Conservation (phyloP, 2,113 vertebrate species). For the Leucosticte australis region DNA sequence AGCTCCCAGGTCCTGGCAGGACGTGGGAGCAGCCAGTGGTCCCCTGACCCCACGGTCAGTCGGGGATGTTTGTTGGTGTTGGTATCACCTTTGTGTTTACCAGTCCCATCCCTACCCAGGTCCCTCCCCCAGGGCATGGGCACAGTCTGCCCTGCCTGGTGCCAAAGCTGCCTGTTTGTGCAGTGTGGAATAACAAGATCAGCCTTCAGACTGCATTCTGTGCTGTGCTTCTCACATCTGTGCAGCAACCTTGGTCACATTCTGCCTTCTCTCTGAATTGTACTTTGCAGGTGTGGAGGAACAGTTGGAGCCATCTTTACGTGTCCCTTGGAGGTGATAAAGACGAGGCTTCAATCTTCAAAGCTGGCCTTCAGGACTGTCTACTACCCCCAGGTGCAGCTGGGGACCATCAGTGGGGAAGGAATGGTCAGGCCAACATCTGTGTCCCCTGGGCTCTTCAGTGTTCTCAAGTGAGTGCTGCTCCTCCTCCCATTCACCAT, state of each 20-base stretch:
- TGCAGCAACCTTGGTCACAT: not conserved
- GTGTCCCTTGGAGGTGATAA: slow-evolving; percentile 93
- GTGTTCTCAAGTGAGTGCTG: slow-evolving; percentile 87
- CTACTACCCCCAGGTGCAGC: slow-evolving; percentile 89
- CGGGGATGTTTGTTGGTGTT: not conserved
- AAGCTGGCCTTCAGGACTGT: slow-evolving; percentile 86
- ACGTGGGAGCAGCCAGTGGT: not conserved
- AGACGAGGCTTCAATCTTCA: slow-evolving; percentile 92
- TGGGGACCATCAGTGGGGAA: slow-evolving; percentile 87
- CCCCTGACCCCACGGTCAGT: not conserved
- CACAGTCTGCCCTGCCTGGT: not conserved
- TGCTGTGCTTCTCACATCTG: not conserved
- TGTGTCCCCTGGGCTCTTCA: slow-evolving; percentile 86
- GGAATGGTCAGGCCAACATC: slow-evolving; percentile 87
- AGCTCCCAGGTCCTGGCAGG: not conserved
- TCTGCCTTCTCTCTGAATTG: not conserved
- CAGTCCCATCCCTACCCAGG: not conserved
- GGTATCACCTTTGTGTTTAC: not conserved
- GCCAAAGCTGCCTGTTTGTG: not conserved
- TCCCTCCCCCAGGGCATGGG: not conserved
- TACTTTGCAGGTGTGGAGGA: slow-evolving; percentile 86
- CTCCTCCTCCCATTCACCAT: not conserved
- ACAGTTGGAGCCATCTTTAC: slow-evolving; percentile 95
- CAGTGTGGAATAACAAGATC: accelerated
- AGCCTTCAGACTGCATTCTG: not conserved